Base-by-base conservation (phyloP, 2,888 invertebrate genomes). In the Dasysyrphus tricinctus region DNA sequence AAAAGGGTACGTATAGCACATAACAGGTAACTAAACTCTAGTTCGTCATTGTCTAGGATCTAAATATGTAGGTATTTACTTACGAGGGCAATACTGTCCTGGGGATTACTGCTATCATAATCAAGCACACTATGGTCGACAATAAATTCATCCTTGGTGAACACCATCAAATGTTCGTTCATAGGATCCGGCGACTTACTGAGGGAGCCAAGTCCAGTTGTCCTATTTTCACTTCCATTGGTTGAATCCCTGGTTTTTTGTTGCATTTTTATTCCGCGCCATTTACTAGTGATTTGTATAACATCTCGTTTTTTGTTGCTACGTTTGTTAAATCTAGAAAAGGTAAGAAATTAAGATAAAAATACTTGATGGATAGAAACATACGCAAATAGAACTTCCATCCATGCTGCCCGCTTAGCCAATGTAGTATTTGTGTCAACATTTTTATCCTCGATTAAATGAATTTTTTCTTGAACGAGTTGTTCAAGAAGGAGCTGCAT, bases 361-460 rank as follows among this genome's bases (percentile, higher is more conserved):
- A 51, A 24, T 51, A 1, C 5, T 14, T 2, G 3, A n/a, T 8
- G 14, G 3, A 54, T 19, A 32, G 11, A 14, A 29, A 32, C n/a
- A 24, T 54, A 54, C 54, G 29, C 54, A 0, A 14, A 3, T 1
- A 54, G 14, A 29, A 54, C 4, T 6, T 54, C 54, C 8, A 29
- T 32, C 54, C 54, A 54, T 0, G 54, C 14, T 32, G 29, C 29
- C n/a, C 54, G 7, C 54, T 54, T 54, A 29, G 32, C 32, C n/a
- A 29, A n/a, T 14, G 29, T 8, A 14, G 29, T 54, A 1, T 32
- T 32, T 14, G 54, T 29, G 8, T 54, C 54, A 3, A 54, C 54
- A 54, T 54, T 54, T 54, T 54, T 54, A n/a, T 54, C 24, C 32
- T 29, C 54, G n/a, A 54, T 54, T 3, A 29, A 6, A 8, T 54